Percentiles rank a stretch among this genome's conserved stretches.
Conservation (phyloP, 2,113 vertebrate species). For the Rhodinocichla rosea region DNA sequence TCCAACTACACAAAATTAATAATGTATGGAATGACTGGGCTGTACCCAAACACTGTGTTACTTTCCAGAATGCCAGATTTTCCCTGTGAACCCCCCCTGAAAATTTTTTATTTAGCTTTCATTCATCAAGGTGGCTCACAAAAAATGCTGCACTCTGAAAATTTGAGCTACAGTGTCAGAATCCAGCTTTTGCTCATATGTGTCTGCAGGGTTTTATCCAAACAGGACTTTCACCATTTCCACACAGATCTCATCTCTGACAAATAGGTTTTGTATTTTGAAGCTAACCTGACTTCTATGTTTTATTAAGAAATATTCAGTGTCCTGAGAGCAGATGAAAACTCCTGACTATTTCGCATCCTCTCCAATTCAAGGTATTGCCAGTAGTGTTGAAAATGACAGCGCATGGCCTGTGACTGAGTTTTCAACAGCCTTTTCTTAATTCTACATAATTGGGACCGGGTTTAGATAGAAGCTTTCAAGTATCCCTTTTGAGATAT, state of each 20-base stretch:
- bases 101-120: background rate
- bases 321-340: background rate
- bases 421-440: constrained; percentile 67
- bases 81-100: background rate
- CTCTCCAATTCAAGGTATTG: constrained; percentile 28
- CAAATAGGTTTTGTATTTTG: background rate
- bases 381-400: constrained; percentile 30
- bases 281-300: background rate
- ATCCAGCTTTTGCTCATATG: background rate
- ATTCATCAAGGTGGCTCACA: background rate
- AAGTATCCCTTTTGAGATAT: constrained; percentile 59
- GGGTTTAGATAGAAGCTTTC: constrained; percentile 58
- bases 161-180: background rate
- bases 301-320: background rate
- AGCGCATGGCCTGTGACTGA: constrained; percentile 56
- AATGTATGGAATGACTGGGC: background rate
- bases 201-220: background rate
- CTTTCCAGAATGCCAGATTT: background rate
- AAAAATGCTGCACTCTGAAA: background rate
- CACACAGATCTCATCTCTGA: background rate
- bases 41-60: background rate
- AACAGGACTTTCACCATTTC: background rate
- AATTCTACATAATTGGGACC: constrained; percentile 61
- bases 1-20: background rate
- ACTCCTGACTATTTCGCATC: constrained; percentile 19